Evolutionary conservation across 2,888 invertebrate genomes (phyloP).

Genomic region (Cerastoderma edule): DNA sequence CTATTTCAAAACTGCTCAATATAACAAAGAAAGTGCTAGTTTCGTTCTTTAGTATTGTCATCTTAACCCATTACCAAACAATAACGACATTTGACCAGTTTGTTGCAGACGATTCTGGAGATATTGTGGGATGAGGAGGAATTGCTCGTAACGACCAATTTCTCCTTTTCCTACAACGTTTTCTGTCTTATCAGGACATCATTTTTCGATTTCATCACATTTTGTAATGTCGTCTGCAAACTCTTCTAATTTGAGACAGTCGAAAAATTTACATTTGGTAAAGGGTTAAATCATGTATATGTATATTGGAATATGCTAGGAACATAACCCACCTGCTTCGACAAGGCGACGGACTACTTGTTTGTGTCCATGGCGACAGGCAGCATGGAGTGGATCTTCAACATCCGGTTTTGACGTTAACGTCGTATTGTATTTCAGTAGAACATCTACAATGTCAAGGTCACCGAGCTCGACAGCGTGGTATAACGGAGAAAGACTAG

Average conservation of each 20-base stretch:
- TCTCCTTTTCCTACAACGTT: not conserved
- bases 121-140: not conserved
- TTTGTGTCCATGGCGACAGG: constrained; percentile 29
- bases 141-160: not conserved
- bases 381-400: constrained; percentile 34
- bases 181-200: not conserved
- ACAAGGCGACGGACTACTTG: constrained; percentile 14
- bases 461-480: constrained; percentile 22
- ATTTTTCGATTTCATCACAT: not conserved
- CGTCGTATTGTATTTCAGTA: constrained; percentile 18
- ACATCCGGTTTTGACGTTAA: not conserved
- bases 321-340: constrained; percentile 5
- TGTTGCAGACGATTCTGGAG: too few species aligned
- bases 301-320: not conserved
- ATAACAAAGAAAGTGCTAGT: too few species aligned
- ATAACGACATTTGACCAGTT: too few species aligned
- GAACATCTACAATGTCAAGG: constrained; percentile 12
- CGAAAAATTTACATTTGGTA: too few species aligned
- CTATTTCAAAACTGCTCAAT: too few species aligned
- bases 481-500: constrained; percentile 29
- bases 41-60: too few species aligned
- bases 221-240: not conserved
- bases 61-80: too few species aligned
- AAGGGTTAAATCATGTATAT: too few species aligned
- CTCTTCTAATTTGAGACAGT: not conserved